phyloP scores from a whole-genome alignment of 2,888 invertebrate species.

The Seira sanloemensis region DNA sequence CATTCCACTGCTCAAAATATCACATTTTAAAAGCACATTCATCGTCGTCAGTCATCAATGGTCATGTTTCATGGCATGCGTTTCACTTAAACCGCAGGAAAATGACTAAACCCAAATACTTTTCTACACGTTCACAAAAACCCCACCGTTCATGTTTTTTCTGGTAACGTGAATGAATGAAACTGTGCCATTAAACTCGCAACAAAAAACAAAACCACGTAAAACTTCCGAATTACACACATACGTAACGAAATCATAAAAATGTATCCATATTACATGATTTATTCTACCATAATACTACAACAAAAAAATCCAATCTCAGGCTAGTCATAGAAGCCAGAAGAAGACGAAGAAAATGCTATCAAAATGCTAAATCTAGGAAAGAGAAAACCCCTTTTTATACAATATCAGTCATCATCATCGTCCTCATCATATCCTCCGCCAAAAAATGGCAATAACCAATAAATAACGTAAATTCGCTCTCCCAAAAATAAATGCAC shows the following conservation, averaged over 20 bases:
- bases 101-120: slow-evolving; percentile 35
- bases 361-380: slow-evolving; percentile 32
- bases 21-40: neutral
- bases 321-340: neutral
- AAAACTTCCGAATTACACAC: neutral
- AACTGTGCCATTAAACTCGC: neutral
- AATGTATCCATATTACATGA: neutral
- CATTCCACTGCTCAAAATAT: neutral
- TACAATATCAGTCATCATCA: slow-evolving; percentile 12
- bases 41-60: neutral
- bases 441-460: neutral
- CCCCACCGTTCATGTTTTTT: neutral
- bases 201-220: neutral
- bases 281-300: neutral
- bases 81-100: slow-evolving; percentile 18
- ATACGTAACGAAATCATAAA: neutral
- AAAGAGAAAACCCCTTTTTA: neutral
- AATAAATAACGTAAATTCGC: slow-evolving; percentile 43
- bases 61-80: neutral
- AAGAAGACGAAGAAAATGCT: neutral
- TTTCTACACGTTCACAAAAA: slow-evolving; percentile 2
- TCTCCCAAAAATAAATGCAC: neutral
- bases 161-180: neutral
- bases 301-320: slow-evolving; percentile 49
- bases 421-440: slow-evolving; percentile 16